Evolutionary conservation across 2,113 vertebrate genomes (phyloP), one percentile per base, ranked within the genome.

Genomic region (Tor tambroides): DNA sequence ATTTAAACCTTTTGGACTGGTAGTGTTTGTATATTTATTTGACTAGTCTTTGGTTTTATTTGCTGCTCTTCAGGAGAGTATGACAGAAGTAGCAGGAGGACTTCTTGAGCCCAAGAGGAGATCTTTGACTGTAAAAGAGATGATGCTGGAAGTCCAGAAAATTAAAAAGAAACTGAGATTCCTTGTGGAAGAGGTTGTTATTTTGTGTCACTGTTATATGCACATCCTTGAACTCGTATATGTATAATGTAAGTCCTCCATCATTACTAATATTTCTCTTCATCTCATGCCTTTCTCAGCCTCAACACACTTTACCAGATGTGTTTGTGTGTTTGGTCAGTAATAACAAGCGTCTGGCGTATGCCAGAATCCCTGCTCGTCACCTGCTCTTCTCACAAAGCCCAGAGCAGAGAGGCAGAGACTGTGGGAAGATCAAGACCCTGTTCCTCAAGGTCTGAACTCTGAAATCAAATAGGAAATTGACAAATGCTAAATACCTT

Each of bases 241-340:
- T 67, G 17, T 19, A 0, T 17, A 83, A 5, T 4, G 15, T 67
- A 6, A 4, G 5, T 89, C 0, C 0, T 46, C 17, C 10, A 12
- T 86, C 19, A 74, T 43, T 19, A 61, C 41, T 85, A 89, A 76
- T 2, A 59, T 23, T 7, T 19, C 43, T 21, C 10, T 19, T 85
- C 11, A 2, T 51, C 0, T 3, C 77, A 28, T 1, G 28, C 82
- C 63, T 30, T 46, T 51, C 87, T 84, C 92, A 99, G 98, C 98
- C 98, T 0, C 98, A 99, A 90, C 97, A 99, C 91, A 99, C 96
- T 0, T 92, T 99, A 9, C 97, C 98, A 0, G 98, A 99, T 21
- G 90, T 97, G 38, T 98, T 99, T 89, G 95, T 99, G 84, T 99
- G 97, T 97, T 94, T 99, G 95, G 94, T 99, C 8, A 99, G 97